phyloP scores from a whole-genome alignment of 2,113 vertebrate species.

The Microcebus jonahi region DNA sequence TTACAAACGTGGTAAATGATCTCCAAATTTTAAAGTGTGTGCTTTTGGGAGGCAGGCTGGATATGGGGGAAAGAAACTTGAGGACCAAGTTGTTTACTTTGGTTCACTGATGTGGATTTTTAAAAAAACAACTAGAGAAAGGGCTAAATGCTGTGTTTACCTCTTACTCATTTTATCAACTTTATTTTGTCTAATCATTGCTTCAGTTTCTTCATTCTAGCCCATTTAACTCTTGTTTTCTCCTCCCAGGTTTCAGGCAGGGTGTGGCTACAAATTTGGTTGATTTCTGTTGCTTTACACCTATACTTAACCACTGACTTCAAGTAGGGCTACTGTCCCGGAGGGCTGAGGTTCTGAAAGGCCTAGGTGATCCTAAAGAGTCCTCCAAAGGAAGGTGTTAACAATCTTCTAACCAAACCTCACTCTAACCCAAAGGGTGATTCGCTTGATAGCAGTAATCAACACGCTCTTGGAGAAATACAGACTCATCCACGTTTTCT shows the following conservation, averaged over 20 bases:
- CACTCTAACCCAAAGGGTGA: not conserved
- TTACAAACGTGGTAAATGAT: constrained; percentile 21
- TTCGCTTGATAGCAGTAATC: constrained; percentile 9
- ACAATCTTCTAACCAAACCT: not conserved
- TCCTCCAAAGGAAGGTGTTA: not conserved
- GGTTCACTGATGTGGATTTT: not conserved
- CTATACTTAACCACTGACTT: not conserved
- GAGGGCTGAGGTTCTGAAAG: not conserved
- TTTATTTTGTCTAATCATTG: not conserved
- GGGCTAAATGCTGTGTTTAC: not conserved
- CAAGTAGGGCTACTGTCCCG: not conserved
- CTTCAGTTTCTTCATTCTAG: not conserved
- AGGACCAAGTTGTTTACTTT: not conserved
- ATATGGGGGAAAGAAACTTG: not conserved
- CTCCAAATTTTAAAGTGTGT: constrained; percentile 31
- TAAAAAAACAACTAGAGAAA: not conserved
- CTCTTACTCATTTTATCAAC: not conserved
- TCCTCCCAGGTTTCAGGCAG: not conserved
- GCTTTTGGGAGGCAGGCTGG: not conserved
- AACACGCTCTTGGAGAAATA: not conserved
- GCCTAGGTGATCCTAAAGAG: not conserved
- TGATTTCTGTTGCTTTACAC: not conserved
- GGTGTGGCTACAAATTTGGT: too few relatives aligned
- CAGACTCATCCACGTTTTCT: not conserved
- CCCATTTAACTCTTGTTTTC: not conserved